Evolutionary conservation across 1,140 invertebrate species (phyloP).

Genomic region (Agrilus planipennis): DNA sequence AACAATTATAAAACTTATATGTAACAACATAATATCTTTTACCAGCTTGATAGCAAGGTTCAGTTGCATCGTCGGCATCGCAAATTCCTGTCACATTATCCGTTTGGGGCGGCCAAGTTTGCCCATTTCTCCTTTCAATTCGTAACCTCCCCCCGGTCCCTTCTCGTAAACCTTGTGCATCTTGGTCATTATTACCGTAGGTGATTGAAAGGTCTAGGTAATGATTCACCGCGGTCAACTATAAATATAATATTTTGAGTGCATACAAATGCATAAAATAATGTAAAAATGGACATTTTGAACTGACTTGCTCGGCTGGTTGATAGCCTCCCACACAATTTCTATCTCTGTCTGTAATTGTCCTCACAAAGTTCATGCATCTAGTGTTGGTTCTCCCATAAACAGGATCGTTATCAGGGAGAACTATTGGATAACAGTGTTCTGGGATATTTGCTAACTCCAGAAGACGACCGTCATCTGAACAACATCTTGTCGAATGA

Average conservation of each 20-base stretch:
- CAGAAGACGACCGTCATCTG: conserved; percentile 47
- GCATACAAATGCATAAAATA: too few species aligned
- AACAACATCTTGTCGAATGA: conserved; percentile 56
- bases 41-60: conserved; percentile 61
- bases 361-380: conserved; percentile 80
- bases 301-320: conserved; percentile 60
- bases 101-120: conserved; percentile 56
- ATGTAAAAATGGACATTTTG: too few species aligned
- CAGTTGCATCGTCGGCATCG: conserved; percentile 37
- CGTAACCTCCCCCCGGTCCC: conserved; percentile 50
- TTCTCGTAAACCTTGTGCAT: conserved; percentile 51
- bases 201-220: conserved; percentile 76
- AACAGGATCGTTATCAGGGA: conserved; percentile 67
- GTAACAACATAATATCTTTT: conserved; percentile 20
- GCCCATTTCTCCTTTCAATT: conserved; percentile 47
- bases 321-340: conserved; percentile 46
- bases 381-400: conserved; percentile 52
- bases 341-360: conserved; percentile 54
- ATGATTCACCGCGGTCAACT: conserved; percentile 71
- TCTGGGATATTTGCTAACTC: conserved; percentile 35
- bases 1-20: background rate
- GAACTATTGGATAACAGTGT: conserved; percentile 73
- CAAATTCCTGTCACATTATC: conserved; percentile 52
- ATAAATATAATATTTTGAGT: conserved; percentile 15
- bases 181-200: conserved; percentile 61